Conservation (phyloP, 2,888 invertebrate species). For the Ischnura elegans region DNA sequence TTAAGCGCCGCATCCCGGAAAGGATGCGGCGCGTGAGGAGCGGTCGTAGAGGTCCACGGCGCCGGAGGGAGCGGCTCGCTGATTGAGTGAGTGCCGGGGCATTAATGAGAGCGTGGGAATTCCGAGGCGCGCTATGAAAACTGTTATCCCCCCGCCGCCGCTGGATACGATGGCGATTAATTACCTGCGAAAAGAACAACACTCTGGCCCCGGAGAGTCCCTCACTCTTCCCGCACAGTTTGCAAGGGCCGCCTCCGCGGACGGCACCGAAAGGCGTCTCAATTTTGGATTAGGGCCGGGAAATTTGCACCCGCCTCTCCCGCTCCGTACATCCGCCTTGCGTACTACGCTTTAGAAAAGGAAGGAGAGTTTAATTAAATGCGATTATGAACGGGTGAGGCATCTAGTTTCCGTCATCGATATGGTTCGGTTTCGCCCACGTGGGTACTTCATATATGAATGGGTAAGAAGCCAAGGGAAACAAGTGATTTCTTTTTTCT, state of each 20-base stretch:
- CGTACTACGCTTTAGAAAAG: too few relatives aligned
- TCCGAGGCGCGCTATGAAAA: not conserved
- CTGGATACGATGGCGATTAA: conserved; percentile 33
- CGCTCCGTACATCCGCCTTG: not conserved
- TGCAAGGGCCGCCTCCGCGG: not conserved
- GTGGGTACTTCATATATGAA: too few relatives aligned
- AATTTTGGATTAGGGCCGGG: conserved; percentile 13
- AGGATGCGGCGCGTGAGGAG: not conserved
- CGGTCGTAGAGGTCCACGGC: not conserved
- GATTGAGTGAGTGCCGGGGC: conserved; percentile 11
- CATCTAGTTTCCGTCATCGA: not conserved
- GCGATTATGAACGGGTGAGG: not conserved
- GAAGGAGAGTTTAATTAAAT: not conserved
- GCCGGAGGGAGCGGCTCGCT: not conserved
- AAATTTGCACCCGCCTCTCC: not conserved
- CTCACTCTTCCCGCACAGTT: not conserved
- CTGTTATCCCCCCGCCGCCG: not conserved
- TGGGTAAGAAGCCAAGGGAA: too few relatives aligned
- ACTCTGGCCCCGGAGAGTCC: not conserved
- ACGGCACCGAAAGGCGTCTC: not conserved
- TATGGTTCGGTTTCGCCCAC: too few relatives aligned
- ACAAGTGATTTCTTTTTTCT: too few relatives aligned
- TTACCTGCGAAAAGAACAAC: conserved; percentile 42
- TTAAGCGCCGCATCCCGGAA: too few relatives aligned
- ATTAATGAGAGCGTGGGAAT: conserved; percentile 63